These are phyloP conservation scores for Acronicta leporina DNA, from an alignment of 2,888 invertebrate species.

Conservation along the genomic window DNA sequence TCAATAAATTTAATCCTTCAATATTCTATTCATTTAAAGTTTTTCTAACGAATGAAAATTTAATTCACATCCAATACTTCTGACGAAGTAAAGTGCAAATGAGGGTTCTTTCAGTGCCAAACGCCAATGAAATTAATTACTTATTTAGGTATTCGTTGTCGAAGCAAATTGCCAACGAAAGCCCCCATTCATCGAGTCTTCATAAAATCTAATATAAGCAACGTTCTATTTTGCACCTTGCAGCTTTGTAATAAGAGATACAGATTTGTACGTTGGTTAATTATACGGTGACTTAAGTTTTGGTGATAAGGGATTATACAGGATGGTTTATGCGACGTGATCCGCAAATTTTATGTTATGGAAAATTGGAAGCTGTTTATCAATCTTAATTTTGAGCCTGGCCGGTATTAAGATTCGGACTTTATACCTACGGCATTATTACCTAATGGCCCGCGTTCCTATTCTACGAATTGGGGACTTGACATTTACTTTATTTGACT, in stretches of 20 bases:
- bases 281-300: slow-evolving; percentile 38
- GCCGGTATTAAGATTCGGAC: slow-evolving; percentile 12
- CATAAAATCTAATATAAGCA: slow-evolving; percentile 52
- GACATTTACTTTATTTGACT: too few species aligned
- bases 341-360: slow-evolving; percentile 31
- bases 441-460: slow-evolving; percentile 7
- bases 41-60: slow-evolving; percentile 47
- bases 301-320: slow-evolving; percentile 45
- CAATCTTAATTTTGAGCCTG: slow-evolving; percentile 23
- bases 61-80: slow-evolving; percentile 42
- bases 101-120: slow-evolving; percentile 61
- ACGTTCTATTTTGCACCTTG: slow-evolving; percentile 36
- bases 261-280: slow-evolving; percentile 27
- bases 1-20: too few species aligned
- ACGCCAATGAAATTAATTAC: slow-evolving; percentile 68
- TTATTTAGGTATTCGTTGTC: slow-evolving; percentile 65
- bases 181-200: slow-evolving; percentile 55
- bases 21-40: slow-evolving; percentile 7
- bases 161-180: slow-evolving; percentile 59
- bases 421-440: slow-evolving; percentile 2
- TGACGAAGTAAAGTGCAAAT: slow-evolving; percentile 63
- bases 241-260: slow-evolving; percentile 15
- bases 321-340: slow-evolving; percentile 30
- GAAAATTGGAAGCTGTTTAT: slow-evolving; percentile 33
- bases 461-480: background rate